Evolutionary conservation across 2,888 invertebrate species (phyloP), one percentile per base, ranked within the genome.

Genomic region (Cryptophagus acutangulus): DNA sequence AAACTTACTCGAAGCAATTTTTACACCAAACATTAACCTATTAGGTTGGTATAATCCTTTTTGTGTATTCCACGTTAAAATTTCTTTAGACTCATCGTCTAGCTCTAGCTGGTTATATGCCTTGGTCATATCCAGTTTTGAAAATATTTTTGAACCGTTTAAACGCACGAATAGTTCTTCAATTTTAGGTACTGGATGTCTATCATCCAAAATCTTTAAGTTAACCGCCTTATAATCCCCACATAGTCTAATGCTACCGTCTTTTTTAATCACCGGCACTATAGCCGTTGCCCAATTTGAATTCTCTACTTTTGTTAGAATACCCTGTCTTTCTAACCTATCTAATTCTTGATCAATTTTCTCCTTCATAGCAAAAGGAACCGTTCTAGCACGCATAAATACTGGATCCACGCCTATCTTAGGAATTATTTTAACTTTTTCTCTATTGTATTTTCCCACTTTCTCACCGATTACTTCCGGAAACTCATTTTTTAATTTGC

Each of bases 31-130:
- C 2, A 61, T 58, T 17, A 66, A 41, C 13, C 65, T 50, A 28
- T 61, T 61, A 26, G 59, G 57, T 10, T 45, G 41, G 40, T 51
- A 67, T 2, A 66, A 33, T 0, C 67, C 66, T 17, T 55, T 54
- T 17, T 61, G 64, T 1, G 65, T 66, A 10, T 46, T 52, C 25
- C 59, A 49, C 1, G 63, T 56, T 12, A 54, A 48, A 4, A 56
- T 33, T 12, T 54, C 44, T 28, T 52, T 46, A 2, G 63, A 48
- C 20, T 57, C 45, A 9, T 59, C 51, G n/a, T 53, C 50, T 9
- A 61, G 33, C 29, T 49, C 49, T 1, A 62, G 31, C 43, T 69
- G 66, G 33, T 58, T 55, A 49, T 65, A 66, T 2, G 63, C 64
- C 15, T 13, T 13, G 5, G 13, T 14, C 3, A 38, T n/a, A 14